These are phyloP conservation scores for Thera obeliscata DNA, from an alignment of 2,888 invertebrate genomes.

Conservation along the genomic window DNA sequence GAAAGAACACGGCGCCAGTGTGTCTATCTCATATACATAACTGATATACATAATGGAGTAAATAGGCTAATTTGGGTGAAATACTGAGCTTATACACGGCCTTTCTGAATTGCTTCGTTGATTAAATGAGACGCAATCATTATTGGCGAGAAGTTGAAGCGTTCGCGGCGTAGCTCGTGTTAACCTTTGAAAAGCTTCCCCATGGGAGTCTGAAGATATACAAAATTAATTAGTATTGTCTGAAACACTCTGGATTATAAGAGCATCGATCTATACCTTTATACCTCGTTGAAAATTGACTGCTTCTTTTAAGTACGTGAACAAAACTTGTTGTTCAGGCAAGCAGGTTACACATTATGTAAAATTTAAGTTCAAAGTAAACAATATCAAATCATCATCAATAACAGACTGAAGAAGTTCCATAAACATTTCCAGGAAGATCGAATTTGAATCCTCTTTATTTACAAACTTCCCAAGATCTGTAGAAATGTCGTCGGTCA, in stretches of 20 bases:
- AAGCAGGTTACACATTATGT: too few species aligned
- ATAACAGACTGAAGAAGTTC: too few species aligned
- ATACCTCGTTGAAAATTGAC: too few species aligned
- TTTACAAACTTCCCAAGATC: too few species aligned
- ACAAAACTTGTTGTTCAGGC: too few species aligned
- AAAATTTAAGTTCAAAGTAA: too few species aligned
- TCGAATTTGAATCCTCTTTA: too few species aligned
- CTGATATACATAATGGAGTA: conserved; percentile 61
- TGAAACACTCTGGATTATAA: neutral
- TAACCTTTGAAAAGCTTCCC: neutral
- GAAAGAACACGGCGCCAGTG: conserved; percentile 61
- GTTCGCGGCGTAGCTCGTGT: neutral
- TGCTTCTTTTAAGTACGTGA: too few species aligned
- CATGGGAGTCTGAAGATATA: neutral
- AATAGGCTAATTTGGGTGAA: conserved; percentile 73
- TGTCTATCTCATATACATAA: conserved; percentile 65
- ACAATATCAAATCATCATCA: too few species aligned
- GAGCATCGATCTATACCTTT: neutral
- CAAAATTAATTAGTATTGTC: neutral
- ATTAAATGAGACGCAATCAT: conserved; percentile 40
- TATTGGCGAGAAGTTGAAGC: conserved; percentile 15
- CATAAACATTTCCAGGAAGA: too few species aligned
- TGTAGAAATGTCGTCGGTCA: too few species aligned
- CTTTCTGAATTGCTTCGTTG: conserved; percentile 46
- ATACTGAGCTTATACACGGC: conserved; percentile 57